Conservation (phyloP, 2,888 invertebrate genomes). For the Cryptocheilus praepositus region DNA sequence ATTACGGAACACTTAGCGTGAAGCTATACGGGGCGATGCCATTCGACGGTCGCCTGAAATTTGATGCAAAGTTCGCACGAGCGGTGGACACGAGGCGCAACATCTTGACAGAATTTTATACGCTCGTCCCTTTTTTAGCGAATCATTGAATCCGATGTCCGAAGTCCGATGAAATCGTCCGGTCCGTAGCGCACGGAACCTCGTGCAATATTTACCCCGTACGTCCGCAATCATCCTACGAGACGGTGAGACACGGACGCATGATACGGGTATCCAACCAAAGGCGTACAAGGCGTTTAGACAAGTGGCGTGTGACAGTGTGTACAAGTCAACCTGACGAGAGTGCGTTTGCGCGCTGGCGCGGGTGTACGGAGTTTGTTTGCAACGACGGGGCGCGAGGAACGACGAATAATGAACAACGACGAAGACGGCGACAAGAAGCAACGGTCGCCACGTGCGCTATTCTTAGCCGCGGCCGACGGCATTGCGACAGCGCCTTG, state of each 20-base stretch:
- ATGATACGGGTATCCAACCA: not conserved
- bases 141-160: too few relatives aligned
- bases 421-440: slow-evolving; percentile 42
- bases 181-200: too few relatives aligned
- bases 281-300: not conserved
- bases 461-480: slow-evolving; percentile 39
- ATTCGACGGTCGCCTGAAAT: too few relatives aligned
- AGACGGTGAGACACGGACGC: not conserved
- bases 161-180: too few relatives aligned
- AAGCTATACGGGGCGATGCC: too few relatives aligned
- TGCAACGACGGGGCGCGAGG: slow-evolving; percentile 11
- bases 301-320: not conserved
- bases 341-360: not conserved
- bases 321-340: not conserved
- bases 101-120: too few relatives aligned
- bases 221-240: too few relatives aligned
- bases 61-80: too few relatives aligned
- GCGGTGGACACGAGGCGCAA: too few relatives aligned
- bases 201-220: too few relatives aligned
- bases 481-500: slow-evolving; percentile 36
- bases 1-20: too few relatives aligned
- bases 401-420: slow-evolving; percentile 9
- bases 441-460: slow-evolving; percentile 35
- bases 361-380: not conserved
- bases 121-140: too few relatives aligned